Evolutionary conservation across 2,797 vertebrate species (phyloP).

Genomic region (Hydrocynus forskahlii): DNA sequence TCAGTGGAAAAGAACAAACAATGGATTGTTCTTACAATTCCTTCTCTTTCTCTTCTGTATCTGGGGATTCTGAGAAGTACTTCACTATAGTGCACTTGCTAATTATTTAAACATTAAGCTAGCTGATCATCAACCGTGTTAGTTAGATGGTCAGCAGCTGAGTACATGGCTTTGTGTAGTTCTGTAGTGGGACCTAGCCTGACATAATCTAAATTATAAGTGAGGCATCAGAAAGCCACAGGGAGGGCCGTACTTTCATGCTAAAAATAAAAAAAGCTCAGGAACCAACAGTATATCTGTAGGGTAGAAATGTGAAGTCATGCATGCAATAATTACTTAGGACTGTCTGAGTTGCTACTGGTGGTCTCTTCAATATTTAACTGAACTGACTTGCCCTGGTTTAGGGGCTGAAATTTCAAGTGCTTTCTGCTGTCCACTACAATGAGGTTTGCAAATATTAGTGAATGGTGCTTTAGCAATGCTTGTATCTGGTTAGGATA

Average conservation of each 20-base stretch:
- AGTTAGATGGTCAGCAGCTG: no score
- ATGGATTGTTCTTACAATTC: background rate
- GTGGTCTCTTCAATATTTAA: background rate
- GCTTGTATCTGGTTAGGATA: background rate
- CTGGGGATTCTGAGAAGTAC: background rate
- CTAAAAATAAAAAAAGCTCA: background rate
- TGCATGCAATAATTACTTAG: background rate
- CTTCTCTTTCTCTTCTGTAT: background rate
- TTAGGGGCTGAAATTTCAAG: background rate
- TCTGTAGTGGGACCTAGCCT: background rate
- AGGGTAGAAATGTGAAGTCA: background rate
- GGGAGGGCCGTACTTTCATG: background rate
- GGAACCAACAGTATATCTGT: background rate
- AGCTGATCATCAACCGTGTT: background rate
- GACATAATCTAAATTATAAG: background rate
- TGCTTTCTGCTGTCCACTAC: background rate
- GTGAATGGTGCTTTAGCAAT: background rate
- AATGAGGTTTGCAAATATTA: background rate
- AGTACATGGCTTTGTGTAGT: background rate
- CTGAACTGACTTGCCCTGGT: background rate
- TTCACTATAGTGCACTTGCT: background rate
- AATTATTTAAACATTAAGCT: slow-evolving; percentile 1
- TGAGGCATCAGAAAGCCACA: background rate
- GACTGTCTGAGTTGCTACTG: background rate
- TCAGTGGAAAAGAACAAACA: background rate